phyloP scores from a whole-genome alignment of 2,888 invertebrate species.

The Eupeodes luniger region DNA sequence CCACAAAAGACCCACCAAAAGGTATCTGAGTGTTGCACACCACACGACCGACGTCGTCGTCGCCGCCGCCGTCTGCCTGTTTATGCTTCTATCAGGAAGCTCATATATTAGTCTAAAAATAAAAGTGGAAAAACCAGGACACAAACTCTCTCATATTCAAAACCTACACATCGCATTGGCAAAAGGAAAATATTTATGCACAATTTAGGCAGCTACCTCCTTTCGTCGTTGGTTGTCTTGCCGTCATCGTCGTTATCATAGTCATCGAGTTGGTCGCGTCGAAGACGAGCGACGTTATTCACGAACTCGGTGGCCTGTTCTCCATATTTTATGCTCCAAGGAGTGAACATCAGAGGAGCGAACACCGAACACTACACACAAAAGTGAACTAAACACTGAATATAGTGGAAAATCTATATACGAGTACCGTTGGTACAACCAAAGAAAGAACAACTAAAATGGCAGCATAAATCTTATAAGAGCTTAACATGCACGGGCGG shows the following conservation, averaged over 20 bases:
- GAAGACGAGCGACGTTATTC: constrained; percentile 36
- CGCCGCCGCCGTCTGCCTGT: constrained; percentile 10
- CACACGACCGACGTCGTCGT: neutral
- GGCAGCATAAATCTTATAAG: constrained; percentile 71
- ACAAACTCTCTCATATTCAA: no score
- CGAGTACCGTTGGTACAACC: neutral
- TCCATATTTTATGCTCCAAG: constrained; percentile 63
- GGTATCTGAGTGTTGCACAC: neutral
- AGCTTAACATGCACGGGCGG: constrained; percentile 57
- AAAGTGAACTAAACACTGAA: constrained; percentile 33
- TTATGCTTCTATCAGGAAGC: constrained; percentile 60
- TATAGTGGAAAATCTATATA: neutral
- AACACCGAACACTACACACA: neutral
- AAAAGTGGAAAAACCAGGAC: constrained; percentile 15
- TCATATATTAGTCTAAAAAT: constrained; percentile 61
- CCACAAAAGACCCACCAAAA: neutral
- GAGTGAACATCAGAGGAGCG: constrained; percentile 22
- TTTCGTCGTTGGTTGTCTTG: constrained; percentile 39
- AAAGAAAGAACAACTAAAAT: constrained; percentile 70
- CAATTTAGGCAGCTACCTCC: constrained; percentile 71
- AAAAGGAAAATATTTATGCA: constrained; percentile 71
- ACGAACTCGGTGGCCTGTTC: constrained; percentile 48
- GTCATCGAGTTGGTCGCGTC: no score
- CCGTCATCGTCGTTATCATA: no score
- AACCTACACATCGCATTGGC: constrained; percentile 44